These are phyloP conservation scores for Mirounga angustirostris DNA, from an alignment of 2,113 vertebrate species.

Conservation along the genomic window DNA sequence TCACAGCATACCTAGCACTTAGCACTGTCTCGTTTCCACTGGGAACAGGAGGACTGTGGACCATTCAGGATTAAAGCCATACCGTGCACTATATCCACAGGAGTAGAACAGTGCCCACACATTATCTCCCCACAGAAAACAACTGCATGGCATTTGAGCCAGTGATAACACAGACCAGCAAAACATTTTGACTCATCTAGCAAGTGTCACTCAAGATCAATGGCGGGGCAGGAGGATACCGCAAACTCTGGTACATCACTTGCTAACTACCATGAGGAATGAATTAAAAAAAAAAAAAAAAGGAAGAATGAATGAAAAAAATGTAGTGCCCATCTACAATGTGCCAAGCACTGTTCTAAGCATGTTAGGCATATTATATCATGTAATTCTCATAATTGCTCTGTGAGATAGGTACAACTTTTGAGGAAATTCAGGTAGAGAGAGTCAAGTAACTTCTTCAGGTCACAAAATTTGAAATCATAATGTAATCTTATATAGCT, in stretches of 20 bases:
- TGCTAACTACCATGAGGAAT: not conserved
- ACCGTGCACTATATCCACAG: not conserved
- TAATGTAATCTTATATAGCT: not conserved
- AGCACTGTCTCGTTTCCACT: not conserved
- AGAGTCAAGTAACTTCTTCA: not conserved
- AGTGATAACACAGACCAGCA: not conserved
- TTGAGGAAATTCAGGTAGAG: not conserved
- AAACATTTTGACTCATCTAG: not conserved
- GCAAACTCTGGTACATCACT: not conserved
- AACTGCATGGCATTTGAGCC: not conserved
- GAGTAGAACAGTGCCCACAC: not conserved
- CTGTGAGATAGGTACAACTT: not conserved
- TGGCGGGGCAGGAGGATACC: fast-evolving
- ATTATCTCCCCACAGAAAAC: not conserved
- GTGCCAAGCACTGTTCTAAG: not conserved
- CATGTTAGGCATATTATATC: not conserved
- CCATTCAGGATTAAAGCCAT: not conserved
- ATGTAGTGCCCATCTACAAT: not conserved
- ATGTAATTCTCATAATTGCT: not conserved
- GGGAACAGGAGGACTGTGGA: not conserved
- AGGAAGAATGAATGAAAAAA: not conserved
- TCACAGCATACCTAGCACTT: not conserved
- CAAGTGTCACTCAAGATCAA: not conserved
- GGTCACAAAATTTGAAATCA: not conserved
- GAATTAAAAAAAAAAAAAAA: not conserved